Base-by-base conservation (phyloP, 2,113 vertebrate species). In the Ictalurus furcatus region DNA sequence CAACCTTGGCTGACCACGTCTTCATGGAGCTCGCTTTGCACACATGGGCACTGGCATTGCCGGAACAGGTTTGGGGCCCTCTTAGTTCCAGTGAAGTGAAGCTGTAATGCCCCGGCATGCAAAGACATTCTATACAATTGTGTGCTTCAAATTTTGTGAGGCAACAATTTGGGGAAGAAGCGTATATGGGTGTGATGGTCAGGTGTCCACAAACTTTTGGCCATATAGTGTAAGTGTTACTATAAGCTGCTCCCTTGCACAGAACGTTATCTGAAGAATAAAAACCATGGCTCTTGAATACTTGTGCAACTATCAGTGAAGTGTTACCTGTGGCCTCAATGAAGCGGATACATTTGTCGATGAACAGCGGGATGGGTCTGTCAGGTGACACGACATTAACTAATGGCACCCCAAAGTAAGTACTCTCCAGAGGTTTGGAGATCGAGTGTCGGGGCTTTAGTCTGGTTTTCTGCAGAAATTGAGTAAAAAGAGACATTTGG, bases 321-420 rank as follows among this genome's bases (percentile, higher is more conserved):
- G n/a, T 73, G 94, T 93, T 92, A 98, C 98, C 98, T 59, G 96
- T 99, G 17, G 97, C 97, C 91, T 99, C 98, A 90, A 99, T 99
- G 95, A 96, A 99, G 86, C 97, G 96, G 78, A 99, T 97, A 91
- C 98, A 99, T 79, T 98, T 95, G 93, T 99, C 98, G 7, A 99
- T 99, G 90, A 99, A 99, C 56, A 99, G 19, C 5, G 98, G 98
- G 86, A 99, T 99, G 0, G 98, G 98, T 69, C 94, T 96, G 82
- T 99, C 98, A 0, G 94, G 92, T 8, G 95, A 97, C 54, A 99
- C 98, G 1, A 98, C 97, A 37, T 74, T 97, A 63, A 90, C 94
- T 78, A 99, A 92, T 2, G 98, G 97, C 13, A 97, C 96, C 87
- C 98, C 98, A 58, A 98, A 99, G 88, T 99, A 99, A 91, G 80